Base-by-base conservation (phyloP, 1,140 invertebrate species). In the Drosophila kurseongensis region DNA sequence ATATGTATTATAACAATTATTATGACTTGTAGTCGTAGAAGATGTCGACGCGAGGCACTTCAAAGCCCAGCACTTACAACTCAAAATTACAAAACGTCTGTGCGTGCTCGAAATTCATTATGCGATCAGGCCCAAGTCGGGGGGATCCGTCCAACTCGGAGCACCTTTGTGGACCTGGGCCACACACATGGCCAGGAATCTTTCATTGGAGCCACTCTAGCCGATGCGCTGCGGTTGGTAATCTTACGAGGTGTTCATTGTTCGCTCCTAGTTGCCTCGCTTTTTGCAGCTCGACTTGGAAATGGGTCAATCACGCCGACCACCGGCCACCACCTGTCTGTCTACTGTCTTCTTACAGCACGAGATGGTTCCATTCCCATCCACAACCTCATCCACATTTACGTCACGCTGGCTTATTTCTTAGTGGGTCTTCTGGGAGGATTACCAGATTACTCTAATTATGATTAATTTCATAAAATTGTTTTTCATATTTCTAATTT, bases 91-190 rank as follows among this genome's bases (percentile, higher is more conserved):
- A 91, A 91, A 91, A 91, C 89, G 88, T 88, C 82, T 88, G 77
- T 91, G 88, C 88, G 88, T 91, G 88, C 79, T 85, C 74, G 55
- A 88, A 91, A 91, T 91, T 88, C 88, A 91, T 91, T 91, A 91
- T 91, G 69, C 68, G 68, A 56, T 18, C 32, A 35, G 35, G 36
- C 36, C 41, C 13, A 36, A 41, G 60, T 62, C 45, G 48, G 50
- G 8, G 27, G 47, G 62, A 48, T 54, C 61, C 65, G 13, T 60
- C 65, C 55, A 69, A 59, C 9, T 56, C 1, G 57, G 40, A 55
- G 63, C 55, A 68, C 60, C 60, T 59, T 63, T 56, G 38, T 29
- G 62, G 41, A 50, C 47, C 42, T 36, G 47, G 44, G 42, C 55
- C 73, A 57, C 60, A 76, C 51, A 55, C 45, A 47, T 58, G 38